These are phyloP conservation scores for Prionace glauca DNA, from an alignment of 2,797 vertebrate species.

Conservation along the genomic window DNA sequence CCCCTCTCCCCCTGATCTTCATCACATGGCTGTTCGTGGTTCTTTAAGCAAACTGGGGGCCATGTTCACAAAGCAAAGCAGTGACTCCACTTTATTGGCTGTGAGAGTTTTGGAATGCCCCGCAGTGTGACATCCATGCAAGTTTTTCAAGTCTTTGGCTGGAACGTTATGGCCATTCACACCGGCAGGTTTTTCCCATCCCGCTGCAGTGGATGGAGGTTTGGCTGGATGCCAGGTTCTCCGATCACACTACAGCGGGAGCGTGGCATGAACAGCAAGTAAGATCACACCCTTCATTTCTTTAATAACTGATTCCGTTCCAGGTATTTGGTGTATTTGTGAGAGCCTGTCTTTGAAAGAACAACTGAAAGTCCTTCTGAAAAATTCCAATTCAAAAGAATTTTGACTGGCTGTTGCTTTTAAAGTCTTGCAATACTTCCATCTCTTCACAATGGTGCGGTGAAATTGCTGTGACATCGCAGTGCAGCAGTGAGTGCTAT, in stretches of 20 bases:
- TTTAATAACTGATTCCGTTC: not conserved
- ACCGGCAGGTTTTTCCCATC: too few species aligned
- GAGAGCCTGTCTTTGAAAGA: not conserved
- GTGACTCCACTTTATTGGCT: not conserved
- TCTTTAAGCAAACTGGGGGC: not conserved
- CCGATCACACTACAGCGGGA: too few species aligned
- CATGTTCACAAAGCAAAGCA: not conserved
- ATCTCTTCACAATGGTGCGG: not conserved
- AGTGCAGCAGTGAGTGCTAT: not conserved
- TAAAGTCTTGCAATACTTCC: not conserved
- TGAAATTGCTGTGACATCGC: not conserved
- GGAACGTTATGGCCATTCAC: too few species aligned
- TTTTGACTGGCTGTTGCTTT: not conserved
- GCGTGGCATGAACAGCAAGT: too few species aligned
- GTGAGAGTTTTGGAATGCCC: not conserved
- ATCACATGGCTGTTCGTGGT: not conserved
- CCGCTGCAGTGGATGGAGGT: too few species aligned
- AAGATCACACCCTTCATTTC: not conserved
- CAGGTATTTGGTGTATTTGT: not conserved
- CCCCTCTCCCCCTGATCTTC: too few species aligned
- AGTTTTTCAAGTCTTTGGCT: not conserved
- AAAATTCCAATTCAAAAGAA: not conserved
- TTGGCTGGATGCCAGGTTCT: too few species aligned
- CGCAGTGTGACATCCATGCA: not conserved
- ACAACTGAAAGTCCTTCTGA: not conserved